Evolutionary conservation across 2,113 vertebrate genomes (phyloP).

Genomic region (Gopherus flavomarginatus): DNA sequence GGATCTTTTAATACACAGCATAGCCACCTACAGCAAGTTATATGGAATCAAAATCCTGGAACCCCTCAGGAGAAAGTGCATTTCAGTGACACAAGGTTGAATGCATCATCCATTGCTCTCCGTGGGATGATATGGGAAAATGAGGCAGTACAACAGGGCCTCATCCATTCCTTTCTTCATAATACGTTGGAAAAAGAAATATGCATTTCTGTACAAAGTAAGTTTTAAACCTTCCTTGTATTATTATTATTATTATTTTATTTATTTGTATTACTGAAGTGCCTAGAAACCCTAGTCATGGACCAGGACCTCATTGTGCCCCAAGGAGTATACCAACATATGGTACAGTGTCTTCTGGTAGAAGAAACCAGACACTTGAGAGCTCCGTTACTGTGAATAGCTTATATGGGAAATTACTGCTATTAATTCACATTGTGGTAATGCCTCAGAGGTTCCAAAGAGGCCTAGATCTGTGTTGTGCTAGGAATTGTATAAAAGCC

Average conservation of each 20-base stretch:
- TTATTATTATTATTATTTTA: not conserved
- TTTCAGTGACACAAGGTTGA: not conserved
- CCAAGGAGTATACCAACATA: too few species aligned
- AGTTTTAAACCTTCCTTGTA: not conserved
- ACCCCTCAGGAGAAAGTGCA: not conserved
- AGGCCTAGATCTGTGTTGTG: too few species aligned
- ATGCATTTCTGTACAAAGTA: conserved; percentile 47
- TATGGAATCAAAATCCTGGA: conserved; percentile 35
- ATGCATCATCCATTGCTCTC: conserved; percentile 37
- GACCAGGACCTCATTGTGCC: too few species aligned
- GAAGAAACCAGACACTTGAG: not conserved
- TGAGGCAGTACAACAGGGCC: conserved; percentile 52
- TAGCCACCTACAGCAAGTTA: conserved; percentile 53
- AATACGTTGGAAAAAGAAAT: conserved; percentile 18
- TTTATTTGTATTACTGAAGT: too few species aligned
- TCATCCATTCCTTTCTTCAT: conserved; percentile 48
- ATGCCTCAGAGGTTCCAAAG: too few species aligned
- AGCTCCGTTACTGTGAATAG: not conserved
- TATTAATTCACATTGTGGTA: too few species aligned
- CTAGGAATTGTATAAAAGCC: too few species aligned
- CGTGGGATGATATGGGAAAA: conserved; percentile 37
- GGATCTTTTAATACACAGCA: conserved; percentile 8
- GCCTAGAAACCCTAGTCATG: too few species aligned
- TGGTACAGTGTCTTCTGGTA: not conserved
- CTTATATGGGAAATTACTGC: too few species aligned